phyloP scores from a whole-genome alignment of 2,888 invertebrate genomes.

The Nemoura dubitans region DNA sequence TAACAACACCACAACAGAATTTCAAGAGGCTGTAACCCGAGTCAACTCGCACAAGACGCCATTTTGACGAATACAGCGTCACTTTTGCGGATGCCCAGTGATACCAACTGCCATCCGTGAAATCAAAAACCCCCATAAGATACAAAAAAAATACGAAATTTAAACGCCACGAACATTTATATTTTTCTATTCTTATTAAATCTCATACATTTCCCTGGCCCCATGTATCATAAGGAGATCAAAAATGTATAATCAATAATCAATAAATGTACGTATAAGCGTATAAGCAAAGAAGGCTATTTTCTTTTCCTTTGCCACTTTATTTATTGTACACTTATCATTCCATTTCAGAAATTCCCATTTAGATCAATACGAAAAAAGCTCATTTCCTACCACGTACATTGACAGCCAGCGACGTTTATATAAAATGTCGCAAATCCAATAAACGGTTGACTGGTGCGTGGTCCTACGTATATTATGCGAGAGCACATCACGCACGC shows the following conservation, averaged over 20 bases:
- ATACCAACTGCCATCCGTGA: background rate
- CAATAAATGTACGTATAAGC: too few species aligned
- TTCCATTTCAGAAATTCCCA: background rate
- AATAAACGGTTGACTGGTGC: conserved; percentile 4
- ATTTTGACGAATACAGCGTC: background rate
- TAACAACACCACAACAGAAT: background rate
- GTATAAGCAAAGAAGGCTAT: background rate
- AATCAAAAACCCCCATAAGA: background rate
- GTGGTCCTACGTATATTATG: background rate
- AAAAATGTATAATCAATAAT: too few species aligned
- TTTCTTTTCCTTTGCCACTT: background rate
- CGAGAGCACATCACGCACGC: conserved; percentile 7
- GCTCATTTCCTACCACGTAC: background rate
- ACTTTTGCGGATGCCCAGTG: background rate
- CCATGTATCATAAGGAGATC: too few species aligned
- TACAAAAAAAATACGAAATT: background rate
- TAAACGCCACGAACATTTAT: too few species aligned
- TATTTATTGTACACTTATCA: background rate
- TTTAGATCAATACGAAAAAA: background rate
- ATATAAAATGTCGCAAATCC: conserved; percentile 2
- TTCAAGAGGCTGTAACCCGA: background rate
- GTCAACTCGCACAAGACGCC: background rate
- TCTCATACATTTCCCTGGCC: too few species aligned
- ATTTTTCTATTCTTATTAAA: too few species aligned
- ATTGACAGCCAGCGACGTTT: conserved; percentile 5